Conservation (phyloP, 2,113 vertebrate species). For the Mus pahari region DNA sequence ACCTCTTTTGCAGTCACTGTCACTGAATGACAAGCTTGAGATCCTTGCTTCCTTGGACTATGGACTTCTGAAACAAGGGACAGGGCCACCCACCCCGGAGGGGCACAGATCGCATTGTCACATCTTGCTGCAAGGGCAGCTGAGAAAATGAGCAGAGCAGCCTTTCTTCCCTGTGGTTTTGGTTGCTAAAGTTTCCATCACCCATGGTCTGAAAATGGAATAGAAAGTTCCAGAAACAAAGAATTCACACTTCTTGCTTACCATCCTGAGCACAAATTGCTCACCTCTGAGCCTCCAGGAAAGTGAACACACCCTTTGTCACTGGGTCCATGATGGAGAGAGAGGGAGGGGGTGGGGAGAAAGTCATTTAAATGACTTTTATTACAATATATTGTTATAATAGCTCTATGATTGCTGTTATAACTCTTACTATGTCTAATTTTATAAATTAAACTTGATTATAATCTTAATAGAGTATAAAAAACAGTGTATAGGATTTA, state of each 20-base stretch:
- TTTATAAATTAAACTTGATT: background rate
- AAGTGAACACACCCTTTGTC: background rate
- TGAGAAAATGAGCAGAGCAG: background rate
- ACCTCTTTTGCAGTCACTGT: background rate
- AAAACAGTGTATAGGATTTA: background rate
- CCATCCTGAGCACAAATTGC: background rate
- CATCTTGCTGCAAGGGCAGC: background rate
- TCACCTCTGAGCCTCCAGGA: background rate
- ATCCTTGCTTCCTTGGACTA: background rate
- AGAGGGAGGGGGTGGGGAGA: background rate
- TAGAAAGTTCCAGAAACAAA: background rate
- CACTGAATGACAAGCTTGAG: background rate
- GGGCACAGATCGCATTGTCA: background rate
- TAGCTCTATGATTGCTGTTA: background rate
- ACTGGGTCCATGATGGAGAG: background rate
- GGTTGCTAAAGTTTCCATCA: background rate
- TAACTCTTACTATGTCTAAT: background rate
- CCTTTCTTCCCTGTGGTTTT: background rate
- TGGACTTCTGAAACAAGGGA: background rate
- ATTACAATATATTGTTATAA: background rate
- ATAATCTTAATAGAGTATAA: background rate
- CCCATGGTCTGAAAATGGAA: background rate
- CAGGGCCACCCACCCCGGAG: background rate
- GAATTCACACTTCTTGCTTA: background rate
- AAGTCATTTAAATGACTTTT: background rate